Base-by-base conservation (phyloP, 2,888 invertebrate genomes). In the Mechanitis mazaeus region DNA sequence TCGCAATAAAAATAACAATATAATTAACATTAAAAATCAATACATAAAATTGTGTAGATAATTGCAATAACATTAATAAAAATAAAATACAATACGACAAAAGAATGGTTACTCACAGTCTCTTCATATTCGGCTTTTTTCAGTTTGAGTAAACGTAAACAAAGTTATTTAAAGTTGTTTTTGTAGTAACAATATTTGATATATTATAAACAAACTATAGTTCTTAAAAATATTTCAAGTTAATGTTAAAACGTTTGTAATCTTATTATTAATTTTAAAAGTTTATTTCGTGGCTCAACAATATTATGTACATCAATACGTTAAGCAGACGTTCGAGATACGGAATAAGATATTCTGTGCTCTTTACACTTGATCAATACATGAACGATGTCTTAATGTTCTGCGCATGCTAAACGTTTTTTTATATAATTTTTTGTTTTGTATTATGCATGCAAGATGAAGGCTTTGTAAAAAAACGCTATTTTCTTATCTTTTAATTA, bases 331-430 rank as follows among this genome's bases (percentile, higher is more conserved):
- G 38, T n/a, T 5, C 38, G 4, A 20, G 3, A 31, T 12, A 20
- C n/a, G 35, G 54, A 12, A 35, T 46, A 38, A 58, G 42, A 45
- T 12, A 54, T 54, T 35, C 6, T 54, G 38, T 54, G 31, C 31
- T 35, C 35, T 9, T 42, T 9, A n/a, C 12, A 35, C 2, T 3
- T 33, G 54, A 54, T 33, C 54, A 54, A 54, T 33, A 35, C n/a
- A 35, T 54, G 54, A 6, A 35, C 54, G 3, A 33, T 9, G 54
- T 7, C n/a, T 20, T 38, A 38, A 20, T 35, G n/a, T 12, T 31
- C 35, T 54, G 38, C 38, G 54, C 54, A 38, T 38, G 33, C 54
- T 35, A 54, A n/a, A 7, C 12, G 9, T 9, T 31, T 3, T 47
- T 20, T 45, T 9, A 28, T 56, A 45, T 38, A 20, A 9, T 42